Evolutionary conservation across 2,797 vertebrate genomes (phyloP), one percentile per base, ranked within the genome.

Genomic region (Buphagus erythrorhynchus): DNA sequence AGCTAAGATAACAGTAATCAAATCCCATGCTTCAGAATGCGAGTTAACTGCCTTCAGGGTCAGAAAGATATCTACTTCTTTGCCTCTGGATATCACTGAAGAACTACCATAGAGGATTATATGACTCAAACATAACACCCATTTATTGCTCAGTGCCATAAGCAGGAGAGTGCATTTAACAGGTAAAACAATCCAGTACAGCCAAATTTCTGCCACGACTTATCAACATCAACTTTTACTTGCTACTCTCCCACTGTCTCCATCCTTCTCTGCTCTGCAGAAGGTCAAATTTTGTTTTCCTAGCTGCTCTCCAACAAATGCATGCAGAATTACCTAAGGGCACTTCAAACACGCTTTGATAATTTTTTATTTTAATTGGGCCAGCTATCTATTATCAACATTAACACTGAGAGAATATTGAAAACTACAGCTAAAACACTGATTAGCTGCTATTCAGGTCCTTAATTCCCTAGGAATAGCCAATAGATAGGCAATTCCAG

Each of bases 311-410:
- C 62, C 82, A 83, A 88, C 67, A 95, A 90, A 92, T 0, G 4
- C 78, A 71, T 15, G 24, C 52, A 90, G 91, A 95, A 97, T 95
- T 97, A 96, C 88, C 94, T 96, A 97, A 96, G 95, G 96, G 85
- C 77, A 86, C 92, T 97, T 97, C 97, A 96, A 95, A 97, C 73
- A 76, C 2, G 1, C 96, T 97, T 96, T 97, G 96, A 97, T 97
- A 95, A 92, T 96, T 95, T 96, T 93, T 97, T 92, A 46, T 93
- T 97, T 95, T 96, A 97, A 97, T 97, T 95, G 88, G 94, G 91
- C 52, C 90, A 93, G 63, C 94, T 96, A 96, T 95, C 96, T 97
- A 83, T 95, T 96, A 97, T 97, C 96, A 96, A 88, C 93, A 96
- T 81, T 96, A 97, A 93, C 86, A 92, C 86, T 62, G 65, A 95